phyloP scores from a whole-genome alignment of 2,797 vertebrate species.

The Trematomus bernacchii region DNA sequence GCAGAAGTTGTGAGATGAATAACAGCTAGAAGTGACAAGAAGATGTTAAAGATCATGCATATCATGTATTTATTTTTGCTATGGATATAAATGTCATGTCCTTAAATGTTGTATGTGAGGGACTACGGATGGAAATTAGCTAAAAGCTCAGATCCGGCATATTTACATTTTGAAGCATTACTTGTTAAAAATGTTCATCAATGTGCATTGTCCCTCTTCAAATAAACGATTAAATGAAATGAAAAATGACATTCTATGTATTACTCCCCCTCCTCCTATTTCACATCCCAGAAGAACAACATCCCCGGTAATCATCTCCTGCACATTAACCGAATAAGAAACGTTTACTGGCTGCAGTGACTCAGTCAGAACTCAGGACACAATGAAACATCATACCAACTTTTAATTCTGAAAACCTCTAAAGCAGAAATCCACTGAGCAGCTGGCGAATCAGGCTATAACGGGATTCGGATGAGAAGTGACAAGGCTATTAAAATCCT shows the following conservation, averaged over 20 bases:
- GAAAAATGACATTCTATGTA: constrained; percentile 16
- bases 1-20: not conserved
- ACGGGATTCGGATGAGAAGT: constrained; percentile 33
- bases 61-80: too few species aligned
- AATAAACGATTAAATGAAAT: too few species aligned
- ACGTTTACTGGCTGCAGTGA: constrained; percentile 2
- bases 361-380: constrained; percentile 15
- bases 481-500: constrained; percentile 44
- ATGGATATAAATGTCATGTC: too few species aligned
- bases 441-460: constrained; percentile 26
- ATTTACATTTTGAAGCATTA: too few species aligned
- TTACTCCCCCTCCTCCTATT: constrained; percentile 57
- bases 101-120: too few species aligned
- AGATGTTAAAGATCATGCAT: not conserved
- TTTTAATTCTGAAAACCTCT: constrained; percentile 39
- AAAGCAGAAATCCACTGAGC: constrained; percentile 22
- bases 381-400: constrained; percentile 31
- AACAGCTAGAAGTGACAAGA: not conserved
- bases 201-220: too few species aligned
- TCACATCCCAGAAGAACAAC: constrained; percentile 19
- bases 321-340: constrained; percentile 25
- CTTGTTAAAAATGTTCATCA: too few species aligned
- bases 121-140: too few species aligned
- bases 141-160: too few species aligned
- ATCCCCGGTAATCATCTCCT: constrained; percentile 33